phyloP scores from a whole-genome alignment of 2,113 vertebrate species.

The Garra rufa region DNA sequence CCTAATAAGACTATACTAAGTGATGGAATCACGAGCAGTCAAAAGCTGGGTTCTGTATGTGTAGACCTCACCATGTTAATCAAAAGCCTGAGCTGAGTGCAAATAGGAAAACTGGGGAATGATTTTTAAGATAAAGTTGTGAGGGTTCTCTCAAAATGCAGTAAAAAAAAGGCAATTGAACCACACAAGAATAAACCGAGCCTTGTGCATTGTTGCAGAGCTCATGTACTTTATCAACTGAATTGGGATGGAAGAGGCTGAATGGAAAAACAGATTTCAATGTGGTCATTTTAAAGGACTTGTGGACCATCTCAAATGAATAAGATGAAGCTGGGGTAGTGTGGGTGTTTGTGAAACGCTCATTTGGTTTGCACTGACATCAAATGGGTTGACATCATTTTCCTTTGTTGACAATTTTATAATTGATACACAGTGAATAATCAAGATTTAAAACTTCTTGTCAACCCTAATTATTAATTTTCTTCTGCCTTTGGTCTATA shows the following conservation, averaged over 20 bases:
- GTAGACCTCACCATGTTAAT: constrained; percentile 11
- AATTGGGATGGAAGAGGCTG: constrained; percentile 59
- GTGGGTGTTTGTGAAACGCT: background rate
- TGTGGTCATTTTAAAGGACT: background rate
- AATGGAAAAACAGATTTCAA: constrained; percentile 65
- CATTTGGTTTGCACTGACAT: constrained; percentile 73
- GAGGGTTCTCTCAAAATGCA: background rate
- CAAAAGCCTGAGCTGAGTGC: constrained; percentile 8
- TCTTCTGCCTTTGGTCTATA: background rate
- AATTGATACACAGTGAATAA: background rate
- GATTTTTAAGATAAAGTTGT: background rate
- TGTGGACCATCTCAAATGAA: background rate
- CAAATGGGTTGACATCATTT: constrained; percentile 61
- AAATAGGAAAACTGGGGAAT: constrained; percentile 12
- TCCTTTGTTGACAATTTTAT: constrained; percentile 60
- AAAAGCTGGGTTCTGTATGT: constrained; percentile 9
- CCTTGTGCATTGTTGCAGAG: background rate
- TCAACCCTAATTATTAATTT: background rate
- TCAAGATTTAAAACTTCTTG: background rate
- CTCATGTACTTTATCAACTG: constrained; percentile 20
- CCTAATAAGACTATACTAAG: constrained; percentile 41
- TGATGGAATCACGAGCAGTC: constrained; percentile 7
- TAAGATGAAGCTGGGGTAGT: background rate
- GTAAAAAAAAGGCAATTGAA: background rate
- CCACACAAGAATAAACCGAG: constrained; percentile 6